Base-by-base conservation (phyloP, 1,140 invertebrate species). In the Sycobia sp. region DNA sequence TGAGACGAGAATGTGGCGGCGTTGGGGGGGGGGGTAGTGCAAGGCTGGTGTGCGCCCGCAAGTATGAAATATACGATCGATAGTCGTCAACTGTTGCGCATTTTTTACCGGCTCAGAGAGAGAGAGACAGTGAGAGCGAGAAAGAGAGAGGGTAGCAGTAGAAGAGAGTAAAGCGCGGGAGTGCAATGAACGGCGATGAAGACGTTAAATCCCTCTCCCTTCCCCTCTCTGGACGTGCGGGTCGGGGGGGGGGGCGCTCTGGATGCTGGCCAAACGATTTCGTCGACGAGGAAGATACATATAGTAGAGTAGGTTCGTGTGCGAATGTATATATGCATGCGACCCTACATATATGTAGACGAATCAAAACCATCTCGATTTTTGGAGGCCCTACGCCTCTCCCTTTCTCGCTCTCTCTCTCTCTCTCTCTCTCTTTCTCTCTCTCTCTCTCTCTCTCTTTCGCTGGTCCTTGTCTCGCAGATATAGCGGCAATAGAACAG, bases 211-310 rank as follows among this genome's bases (percentile, higher is more conserved):
- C 67, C 47, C 22, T 41, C n/a, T 11, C 36, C 13, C 23, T n/a
- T n/a, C n/a, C n/a, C n/a, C n/a, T n/a, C n/a, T n/a, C n/a, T n/a
- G n/a, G n/a, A n/a, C n/a, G n/a, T n/a, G n/a, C n/a, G n/a, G n/a
- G n/a, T n/a, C n/a, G n/a, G n/a, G n/a, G n/a, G n/a, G n/a, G n/a
- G n/a, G n/a, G 25, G 18, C 32, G 11, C 5, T 69, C 72, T 77
- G 74, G 75, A 75, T 71, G 70, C 65, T 69, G 54, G 73, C 73
- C 75, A 77, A 61, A 70, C 67, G 67, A 69, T 53, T 23, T 23
- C 64, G 23, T n/a, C n/a, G 1, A 20, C 1, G 11, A 27, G 27
- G 44, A 13, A 47, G 13, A 47, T 47, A 27, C 4, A 27, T n/a
- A n/a, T n/a, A 38, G 36, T 38, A 4, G 44, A 47, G 23, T 27